Conservation (phyloP, 2,797 vertebrate genomes). For the Pelochelys cantorii region DNA sequence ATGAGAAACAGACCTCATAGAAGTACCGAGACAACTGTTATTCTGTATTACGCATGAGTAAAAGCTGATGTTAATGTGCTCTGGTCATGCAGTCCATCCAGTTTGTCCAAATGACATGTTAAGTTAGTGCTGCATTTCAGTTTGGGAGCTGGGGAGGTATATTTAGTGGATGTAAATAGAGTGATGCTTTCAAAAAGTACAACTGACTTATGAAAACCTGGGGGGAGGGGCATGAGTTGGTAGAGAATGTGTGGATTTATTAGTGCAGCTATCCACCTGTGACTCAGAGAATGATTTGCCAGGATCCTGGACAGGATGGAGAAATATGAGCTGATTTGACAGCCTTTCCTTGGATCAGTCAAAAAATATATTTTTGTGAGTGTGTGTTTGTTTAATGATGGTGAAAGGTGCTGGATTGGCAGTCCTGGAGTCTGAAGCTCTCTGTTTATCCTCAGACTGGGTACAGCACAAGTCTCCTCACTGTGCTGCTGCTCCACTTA, state of each 20-base stretch:
- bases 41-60: not conserved
- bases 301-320: not conserved
- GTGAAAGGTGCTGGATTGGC: not conserved
- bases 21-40: slow-evolving; percentile 35
- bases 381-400: not conserved
- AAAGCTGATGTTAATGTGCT: slow-evolving; percentile 15
- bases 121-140: not conserved
- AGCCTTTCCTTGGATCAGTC: not conserved
- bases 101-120: slow-evolving; percentile 37
- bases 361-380: not conserved
- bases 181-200: slow-evolving; percentile 22
- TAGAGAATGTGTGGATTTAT: slow-evolving; percentile 52
- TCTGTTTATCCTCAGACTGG: not conserved
- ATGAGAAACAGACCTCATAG: not conserved
- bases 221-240: slow-evolving; percentile 13
- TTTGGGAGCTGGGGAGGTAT: not conserved
- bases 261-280: not conserved
- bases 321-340: not conserved
- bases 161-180: slow-evolving; percentile 31
- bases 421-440: not conserved
- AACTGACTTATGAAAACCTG: slow-evolving; percentile 32
- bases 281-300: not conserved
- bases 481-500: not conserved
- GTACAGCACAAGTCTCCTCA: not conserved
- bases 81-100: not conserved